Evolutionary conservation across 2,888 invertebrate species (phyloP), one percentile per base, ranked within the genome.

Genomic region (Eilema sororculum): DNA sequence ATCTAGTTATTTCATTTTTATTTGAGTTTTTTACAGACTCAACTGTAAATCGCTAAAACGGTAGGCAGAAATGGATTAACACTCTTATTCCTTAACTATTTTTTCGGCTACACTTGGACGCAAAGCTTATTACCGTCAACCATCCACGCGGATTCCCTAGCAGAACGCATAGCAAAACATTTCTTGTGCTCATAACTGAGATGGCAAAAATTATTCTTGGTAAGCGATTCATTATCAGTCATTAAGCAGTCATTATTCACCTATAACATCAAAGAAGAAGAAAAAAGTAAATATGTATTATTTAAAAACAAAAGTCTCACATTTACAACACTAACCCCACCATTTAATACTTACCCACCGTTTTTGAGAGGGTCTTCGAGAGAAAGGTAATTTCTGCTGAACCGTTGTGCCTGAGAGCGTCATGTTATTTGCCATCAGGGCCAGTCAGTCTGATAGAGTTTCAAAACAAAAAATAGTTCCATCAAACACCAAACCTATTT

Each of bases 401-500:
- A 37, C 12, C 12, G 10, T 37, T 12, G 12, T 37, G 33, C 10
- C 10, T 12, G 12, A 37, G 12, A 37, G 12, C 5, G 3, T 12
- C 33, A 12, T 37, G 33, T 1, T 1, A 12, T 12, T 37, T 37
- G 33, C 33, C 33, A 16, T 16, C 13, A 41, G 16, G 41, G 41
- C 41, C 4, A 37, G 33, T 5, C 33, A 12, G 12, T 37, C 20
- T 46, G 16, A 46, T 20, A 46, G 9, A 4, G 16, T 41, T 41
- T 41, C 16, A 9, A 9, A 41, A 41, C 3, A n/a, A 52, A 52
- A n/a, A 56, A 22, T 24, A 37, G 41, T 60, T 60, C 13, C 8
- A n/a, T 60, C 25, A 56, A 56, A 52, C 22, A 68, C 28, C 64
- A 67, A 78, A 81, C 71, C 66, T 81, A 79, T 84, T 79, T 74